Conservation (phyloP, 2,113 vertebrate species). For the Neogobius melanostomus region DNA sequence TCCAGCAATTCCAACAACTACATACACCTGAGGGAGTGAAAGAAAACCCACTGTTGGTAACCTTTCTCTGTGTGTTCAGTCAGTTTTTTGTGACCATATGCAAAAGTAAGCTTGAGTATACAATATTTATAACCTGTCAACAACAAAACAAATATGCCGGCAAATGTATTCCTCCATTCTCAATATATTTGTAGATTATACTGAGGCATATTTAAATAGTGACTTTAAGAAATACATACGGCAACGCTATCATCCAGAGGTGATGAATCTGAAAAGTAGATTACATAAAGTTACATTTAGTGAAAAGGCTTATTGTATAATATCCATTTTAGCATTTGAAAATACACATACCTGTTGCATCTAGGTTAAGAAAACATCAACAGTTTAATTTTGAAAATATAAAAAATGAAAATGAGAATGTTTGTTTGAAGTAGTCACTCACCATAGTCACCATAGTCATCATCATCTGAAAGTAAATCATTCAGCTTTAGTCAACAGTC, state of each 20-base stretch:
- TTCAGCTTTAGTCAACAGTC: not conserved
- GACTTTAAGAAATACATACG: conserved; percentile 55
- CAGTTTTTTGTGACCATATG: not conserved
- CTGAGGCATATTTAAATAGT: not conserved
- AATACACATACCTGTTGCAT: conserved; percentile 51
- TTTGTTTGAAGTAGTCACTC: conserved; percentile 34
- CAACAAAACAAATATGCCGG: no score
- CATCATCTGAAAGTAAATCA: conserved; percentile 38
- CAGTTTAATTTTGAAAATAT: not conserved
- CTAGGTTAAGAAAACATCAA: conserved; percentile 27
- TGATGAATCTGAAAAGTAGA: conserved; percentile 51
- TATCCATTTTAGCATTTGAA: not conserved
- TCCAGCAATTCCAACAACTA: conserved; percentile 93
- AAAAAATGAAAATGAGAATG: not conserved
- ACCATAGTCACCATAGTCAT: conserved; percentile 50
- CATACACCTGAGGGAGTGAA: conserved; percentile 83
- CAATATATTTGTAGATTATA: not conserved
- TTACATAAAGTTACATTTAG: not conserved
- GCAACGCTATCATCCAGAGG: conserved; percentile 67
- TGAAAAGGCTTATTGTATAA: not conserved
- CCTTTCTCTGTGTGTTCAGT: not conserved
- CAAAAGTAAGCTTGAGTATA: no score
- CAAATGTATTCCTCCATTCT: not conserved
- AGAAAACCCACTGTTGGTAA: not conserved
- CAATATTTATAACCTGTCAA: not conserved